Conservation (phyloP, 2,888 invertebrate genomes). For the Notodonta ziczac region DNA sequence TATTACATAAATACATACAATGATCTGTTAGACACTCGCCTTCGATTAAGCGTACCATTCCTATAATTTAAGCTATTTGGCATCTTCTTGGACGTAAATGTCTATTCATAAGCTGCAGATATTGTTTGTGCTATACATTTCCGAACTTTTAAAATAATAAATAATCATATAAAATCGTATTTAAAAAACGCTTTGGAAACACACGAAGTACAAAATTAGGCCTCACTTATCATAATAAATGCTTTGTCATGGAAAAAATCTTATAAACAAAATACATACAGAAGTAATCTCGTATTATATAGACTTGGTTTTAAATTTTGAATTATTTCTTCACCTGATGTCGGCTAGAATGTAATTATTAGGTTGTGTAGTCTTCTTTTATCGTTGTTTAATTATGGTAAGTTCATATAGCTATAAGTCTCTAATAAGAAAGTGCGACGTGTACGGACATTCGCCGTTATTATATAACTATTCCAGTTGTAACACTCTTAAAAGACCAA, state of each 20-base stretch:
- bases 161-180: slow-evolving; percentile 52
- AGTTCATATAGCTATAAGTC: slow-evolving; percentile 52
- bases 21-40: slow-evolving; percentile 46
- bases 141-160: slow-evolving; percentile 41
- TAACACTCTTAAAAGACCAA: slow-evolving; percentile 83
- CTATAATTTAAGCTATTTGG: slow-evolving; percentile 81
- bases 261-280: slow-evolving; percentile 66
- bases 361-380: slow-evolving; percentile 67
- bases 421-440: slow-evolving; percentile 53
- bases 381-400: slow-evolving; percentile 76
- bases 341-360: slow-evolving; percentile 37
- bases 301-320: slow-evolving; percentile 38
- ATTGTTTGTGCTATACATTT: slow-evolving; percentile 61
- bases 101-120: slow-evolving; percentile 61
- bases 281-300: slow-evolving; percentile 56
- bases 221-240: slow-evolving; percentile 77
- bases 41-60: slow-evolving; percentile 57
- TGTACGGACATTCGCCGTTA: slow-evolving; percentile 49
- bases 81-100: slow-evolving; percentile 79
- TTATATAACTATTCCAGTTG: slow-evolving; percentile 77
- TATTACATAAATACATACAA: slow-evolving; percentile 47
- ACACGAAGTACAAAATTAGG: slow-evolving; percentile 73
- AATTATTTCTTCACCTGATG: slow-evolving; percentile 40
- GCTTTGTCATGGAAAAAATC: slow-evolving; percentile 77
- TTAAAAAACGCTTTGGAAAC: slow-evolving; percentile 52